A percentile compares a stretch with the other conserved stretches of the same genome.
phyloP scores from a whole-genome alignment of 2,888 invertebrate species.

The Agonopterix arenella region DNA sequence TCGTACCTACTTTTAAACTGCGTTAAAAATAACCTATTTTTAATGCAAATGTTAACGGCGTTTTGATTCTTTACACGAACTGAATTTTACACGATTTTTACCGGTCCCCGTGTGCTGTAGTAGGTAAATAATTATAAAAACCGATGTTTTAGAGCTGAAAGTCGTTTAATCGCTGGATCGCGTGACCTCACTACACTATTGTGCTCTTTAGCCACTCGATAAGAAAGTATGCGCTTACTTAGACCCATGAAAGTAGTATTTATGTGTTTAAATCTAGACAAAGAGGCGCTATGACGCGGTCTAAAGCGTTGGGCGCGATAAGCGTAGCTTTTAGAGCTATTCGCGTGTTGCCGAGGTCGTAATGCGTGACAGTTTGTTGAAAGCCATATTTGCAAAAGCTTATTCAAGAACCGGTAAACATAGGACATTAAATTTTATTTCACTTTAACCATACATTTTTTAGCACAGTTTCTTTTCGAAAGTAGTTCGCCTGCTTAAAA shows the following conservation, averaged over 20 bases:
- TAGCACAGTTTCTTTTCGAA: too few relatives aligned
- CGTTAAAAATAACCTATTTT: too few relatives aligned
- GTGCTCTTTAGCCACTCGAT: conserved; percentile 43
- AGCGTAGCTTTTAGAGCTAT: conserved; percentile 12
- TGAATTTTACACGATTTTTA: conserved; percentile 4
- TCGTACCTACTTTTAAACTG: too few relatives aligned
- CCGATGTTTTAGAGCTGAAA: conserved; percentile 45
- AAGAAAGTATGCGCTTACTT: conserved; percentile 34
- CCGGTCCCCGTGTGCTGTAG: conserved; percentile 5
- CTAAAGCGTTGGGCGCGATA: conserved; percentile 30
- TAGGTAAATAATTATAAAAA: conserved; percentile 52
- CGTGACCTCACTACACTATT: conserved; percentile 45
- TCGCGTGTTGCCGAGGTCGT: conserved; percentile 3
- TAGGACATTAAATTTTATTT: too few relatives aligned
- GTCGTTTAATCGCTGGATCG: conserved; percentile 56
- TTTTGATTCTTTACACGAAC: not conserved
- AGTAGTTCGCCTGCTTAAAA: too few relatives aligned
- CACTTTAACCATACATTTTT: too few relatives aligned
- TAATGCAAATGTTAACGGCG: too few relatives aligned
- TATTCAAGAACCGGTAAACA: too few relatives aligned
- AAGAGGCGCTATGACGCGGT: conserved; percentile 42
- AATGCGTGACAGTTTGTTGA: too few relatives aligned
- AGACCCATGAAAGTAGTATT: conserved; percentile 45
- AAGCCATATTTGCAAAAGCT: too few relatives aligned
- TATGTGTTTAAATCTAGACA: conserved; percentile 57